Evolutionary conservation across 2,888 invertebrate species (phyloP).

Genomic region (Nomada fucata): DNA sequence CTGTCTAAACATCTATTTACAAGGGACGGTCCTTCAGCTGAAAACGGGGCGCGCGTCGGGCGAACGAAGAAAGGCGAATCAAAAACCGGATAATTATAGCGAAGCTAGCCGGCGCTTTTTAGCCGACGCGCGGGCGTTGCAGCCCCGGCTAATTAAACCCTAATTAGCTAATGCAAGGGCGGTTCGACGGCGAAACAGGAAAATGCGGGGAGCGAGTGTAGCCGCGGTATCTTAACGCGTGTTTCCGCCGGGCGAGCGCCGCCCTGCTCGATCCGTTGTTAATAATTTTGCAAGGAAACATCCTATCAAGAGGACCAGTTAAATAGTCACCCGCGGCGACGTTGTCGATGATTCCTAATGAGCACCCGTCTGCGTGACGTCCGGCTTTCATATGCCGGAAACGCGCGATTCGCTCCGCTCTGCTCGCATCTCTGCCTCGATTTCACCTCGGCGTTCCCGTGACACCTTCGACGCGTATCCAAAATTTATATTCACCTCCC

Average conservation of each 20-base stretch:
- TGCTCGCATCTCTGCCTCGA: background rate
- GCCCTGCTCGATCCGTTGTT: conserved; percentile 39
- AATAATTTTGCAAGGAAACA: conserved; percentile 61
- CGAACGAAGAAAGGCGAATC: background rate
- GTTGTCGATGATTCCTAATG: conserved; percentile 68
- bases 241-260: conserved; percentile 33
- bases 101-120: conserved; percentile 16
- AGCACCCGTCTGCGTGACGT: conserved; percentile 69
- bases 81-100: conserved; percentile 40
- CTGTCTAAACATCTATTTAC: too few species aligned
- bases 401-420: conserved; percentile 31
- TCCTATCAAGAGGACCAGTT: conserved; percentile 58
- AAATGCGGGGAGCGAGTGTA: background rate
- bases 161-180: conserved; percentile 34
- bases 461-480: background rate
- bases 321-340: conserved; percentile 67
- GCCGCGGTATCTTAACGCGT: conserved; percentile 28
- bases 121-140: background rate
- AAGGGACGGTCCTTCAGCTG: background rate
- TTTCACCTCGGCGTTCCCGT: background rate
- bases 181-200: background rate
- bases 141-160: conserved; percentile 39
- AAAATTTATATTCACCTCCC: background rate
- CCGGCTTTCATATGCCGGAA: conserved; percentile 66
- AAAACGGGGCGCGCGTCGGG: background rate